Evolutionary conservation across 2,797 vertebrate genomes (phyloP), one percentile per base, ranked within the genome.

Genomic region (Chaenodraco wilsoni): DNA sequence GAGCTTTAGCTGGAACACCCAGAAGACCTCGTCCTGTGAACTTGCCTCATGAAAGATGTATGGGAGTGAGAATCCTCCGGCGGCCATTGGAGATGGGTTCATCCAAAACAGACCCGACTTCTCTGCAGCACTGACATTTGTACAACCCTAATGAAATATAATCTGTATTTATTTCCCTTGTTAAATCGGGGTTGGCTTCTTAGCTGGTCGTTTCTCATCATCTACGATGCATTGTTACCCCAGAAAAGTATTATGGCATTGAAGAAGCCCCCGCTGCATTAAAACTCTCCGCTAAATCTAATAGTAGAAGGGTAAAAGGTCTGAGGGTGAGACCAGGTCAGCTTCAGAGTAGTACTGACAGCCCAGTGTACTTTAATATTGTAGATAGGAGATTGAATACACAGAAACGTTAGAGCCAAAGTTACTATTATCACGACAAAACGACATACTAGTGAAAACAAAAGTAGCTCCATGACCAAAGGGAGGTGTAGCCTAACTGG

Each of bases 21-120:
- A 48, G 72, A 64, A 37, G 79, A 72, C 68, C 59, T 21, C 21
- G 65, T 83, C 81, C 75, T 84, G 54, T 51, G 66, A 85, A 74
- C 81, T 77, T 27, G 62, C 50, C 71, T 67, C 31, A 40, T 44
- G 52, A 63, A 5, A 44, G 55, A 69, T 65, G 21, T 65, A 14
- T 14, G 37, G 16, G 48, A 48, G 65, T 51, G 37, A 17, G 45
- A 68, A 66, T 44, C 49, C 69, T 63, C 55, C 19, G 0, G 40
- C 1, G 19, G 62, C 44, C 41, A 11, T 17, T 55, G 61, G 48
- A 68, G 74, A 62, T 0, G n/a, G 12, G 45, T 51, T 81, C 74
- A 76, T 59, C 58, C 48, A 40, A 13, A 74, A 74, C 67, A 19
- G 45, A 27, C 45, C 55, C 6, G 49, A 58, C 51, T 45, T 48